Conservation (phyloP, 2,888 invertebrate genomes). For the Operophtera brumata region DNA sequence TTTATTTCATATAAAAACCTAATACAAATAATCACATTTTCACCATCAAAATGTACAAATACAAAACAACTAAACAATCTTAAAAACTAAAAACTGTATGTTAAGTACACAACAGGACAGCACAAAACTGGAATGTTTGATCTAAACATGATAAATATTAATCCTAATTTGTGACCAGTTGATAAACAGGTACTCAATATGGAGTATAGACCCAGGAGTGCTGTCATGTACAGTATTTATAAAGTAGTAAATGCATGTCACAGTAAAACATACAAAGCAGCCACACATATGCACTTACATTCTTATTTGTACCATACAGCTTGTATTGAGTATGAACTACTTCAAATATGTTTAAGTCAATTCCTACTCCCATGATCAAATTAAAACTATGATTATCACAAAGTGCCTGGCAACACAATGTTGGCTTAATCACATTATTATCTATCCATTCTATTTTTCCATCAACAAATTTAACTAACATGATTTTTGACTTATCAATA, state of each 20-base stretch:
- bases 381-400: conserved; percentile 56
- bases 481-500: conserved; percentile 2
- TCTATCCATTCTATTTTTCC: conserved; percentile 38
- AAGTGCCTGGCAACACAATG: conserved; percentile 41
- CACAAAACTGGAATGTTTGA: conserved; percentile 73
- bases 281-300: conserved; percentile 11
- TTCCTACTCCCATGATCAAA: conserved; percentile 10
- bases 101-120: conserved; percentile 77
- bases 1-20: conserved; percentile 48
- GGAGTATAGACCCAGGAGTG: conserved; percentile 52
- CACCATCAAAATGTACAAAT: conserved; percentile 70
- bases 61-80: conserved; percentile 57
- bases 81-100: conserved; percentile 40
- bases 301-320: conserved; percentile 21
- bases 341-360: conserved; percentile 8
- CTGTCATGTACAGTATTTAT: conserved; percentile 58
- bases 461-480: neutral
- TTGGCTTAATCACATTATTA: conserved; percentile 18
- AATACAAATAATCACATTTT: conserved; percentile 63
- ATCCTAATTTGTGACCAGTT: conserved; percentile 44
- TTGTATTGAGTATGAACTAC: neutral
- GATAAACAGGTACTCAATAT: conserved; percentile 22
- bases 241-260: conserved; percentile 68
- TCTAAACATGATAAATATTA: conserved; percentile 39
- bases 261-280: conserved; percentile 16